Base-by-base conservation (phyloP, 2,113 vertebrate genomes). In the Sylvia atricapilla region DNA sequence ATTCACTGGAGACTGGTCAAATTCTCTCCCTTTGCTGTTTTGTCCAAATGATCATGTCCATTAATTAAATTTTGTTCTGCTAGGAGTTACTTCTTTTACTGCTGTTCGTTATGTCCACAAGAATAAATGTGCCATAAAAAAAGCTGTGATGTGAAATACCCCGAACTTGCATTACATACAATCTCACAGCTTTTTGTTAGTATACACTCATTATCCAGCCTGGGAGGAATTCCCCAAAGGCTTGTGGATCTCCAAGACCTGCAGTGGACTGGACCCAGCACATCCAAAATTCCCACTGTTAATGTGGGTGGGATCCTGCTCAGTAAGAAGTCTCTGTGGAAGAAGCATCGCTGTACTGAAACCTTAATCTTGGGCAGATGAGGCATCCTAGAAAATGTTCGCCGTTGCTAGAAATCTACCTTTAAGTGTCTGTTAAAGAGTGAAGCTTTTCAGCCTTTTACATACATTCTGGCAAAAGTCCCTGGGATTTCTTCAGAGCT, bases 91-190 rank as follows among this genome's bases (percentile, higher is more conserved):
- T 84, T 86, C 41, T 79, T 70, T 87, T 52, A 43, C 43, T 75
- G 62, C 73, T 9, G 0, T 64, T 28, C 47, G 30, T 49, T 25
- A 41, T 37, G 30, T 43, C 47, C 63, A 76, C 56, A 58, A 68
- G 50, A 47, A 23, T 62, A 69, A 60, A 31, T 52, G 62, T 64
- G 46, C 64, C 43, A 20, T 85, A 64, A 46, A 55, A 55, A 93
- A 77, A 88, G 60, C 49, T 37, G 20, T 58, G 33, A 37, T 41
- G 33, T 52, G 17, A 68, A 92, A 77, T 10, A 77, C 20, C 7
- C 37, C 3, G 23, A 15, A 52, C 22, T 37, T 15, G 46, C 0
- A 24, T 37, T 33, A 53, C 1, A 1, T 23, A 13, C 0, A 3
- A 33, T 43, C 47, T 55, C 50, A 62, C 35, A 68, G 41, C 22